Base-by-base conservation (phyloP, 2,888 invertebrate genomes). In the Diploptera punctata region DNA sequence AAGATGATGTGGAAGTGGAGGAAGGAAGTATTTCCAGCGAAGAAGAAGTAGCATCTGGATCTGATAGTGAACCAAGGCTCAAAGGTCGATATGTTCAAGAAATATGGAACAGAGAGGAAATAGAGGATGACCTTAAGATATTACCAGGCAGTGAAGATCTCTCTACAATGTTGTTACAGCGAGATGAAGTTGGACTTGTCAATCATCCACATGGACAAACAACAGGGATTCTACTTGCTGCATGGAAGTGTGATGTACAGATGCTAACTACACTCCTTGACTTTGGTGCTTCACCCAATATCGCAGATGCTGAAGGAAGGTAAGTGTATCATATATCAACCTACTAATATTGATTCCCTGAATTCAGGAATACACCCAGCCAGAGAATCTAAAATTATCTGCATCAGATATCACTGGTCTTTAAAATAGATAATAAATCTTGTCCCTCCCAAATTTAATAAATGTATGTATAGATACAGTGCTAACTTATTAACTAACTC, bases 251-350 rank as follows among this genome's bases (percentile, higher is more conserved):
- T 5, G 86, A 88, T 69, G 82, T 83, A 54, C 83, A 85, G n/a
- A 78, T 89, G 38, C 80, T 90, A n/a, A 82, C 84, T 68, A 82
- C 81, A 75, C 80, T 91, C 13, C 77, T 91, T 52, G 83, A 85
- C 26, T 80, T 85, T 60, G 89, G 88, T 0, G 89, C 90, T 2
- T 86, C 89, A 78, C 87, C 91, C 18, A 88, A 92, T 76, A 85
- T 85, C 10, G 81, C 84, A 38, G 95, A 95, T 80, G 84, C 84
- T 29, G 87, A 86, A 71, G 93, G 93, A 77, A 88, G 90, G 91
- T 90, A 85, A 10, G 33, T 33, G n/a, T n/a, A n/a, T n/a, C n/a
- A n/a, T n/a, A n/a, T n/a, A n/a, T n/a, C n/a, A n/a, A n/a, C n/a
- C n/a, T n/a, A n/a, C n/a, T n/a, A n/a, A n/a, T n/a, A n/a, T n/a